phyloP scores from a whole-genome alignment of 2,797 vertebrate species.

The Centropyge bicolor region DNA sequence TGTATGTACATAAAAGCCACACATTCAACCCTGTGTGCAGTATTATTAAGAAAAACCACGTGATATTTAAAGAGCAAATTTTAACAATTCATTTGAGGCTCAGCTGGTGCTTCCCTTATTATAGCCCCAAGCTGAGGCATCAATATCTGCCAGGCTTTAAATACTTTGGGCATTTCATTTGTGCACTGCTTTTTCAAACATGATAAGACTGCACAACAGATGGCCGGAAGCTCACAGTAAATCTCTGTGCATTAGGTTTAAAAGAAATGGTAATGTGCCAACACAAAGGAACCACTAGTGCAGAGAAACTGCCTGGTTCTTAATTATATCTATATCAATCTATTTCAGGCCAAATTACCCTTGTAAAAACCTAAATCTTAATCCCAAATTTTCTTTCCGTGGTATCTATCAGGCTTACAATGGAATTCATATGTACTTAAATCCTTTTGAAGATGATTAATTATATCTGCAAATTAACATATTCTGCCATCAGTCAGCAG shows the following conservation, averaged over 20 bases:
- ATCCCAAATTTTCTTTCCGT: conserved; percentile 37
- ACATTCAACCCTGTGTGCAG: conserved; percentile 8
- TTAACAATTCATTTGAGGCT: conserved; percentile 45
- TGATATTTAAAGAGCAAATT: conserved; percentile 35
- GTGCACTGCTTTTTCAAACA: conserved; percentile 52
- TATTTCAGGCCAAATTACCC: conserved; percentile 37
- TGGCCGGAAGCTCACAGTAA: conserved; percentile 50
- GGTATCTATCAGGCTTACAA: conserved; percentile 14
- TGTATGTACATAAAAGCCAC: conserved; percentile 8
- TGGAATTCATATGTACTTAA: conserved; percentile 32
- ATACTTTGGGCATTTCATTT: conserved; percentile 50
- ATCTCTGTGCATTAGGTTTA: conserved; percentile 61
- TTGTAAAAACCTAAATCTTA: conserved; percentile 42
- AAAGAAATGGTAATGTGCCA: conserved; percentile 54
- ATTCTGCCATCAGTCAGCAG: conserved; percentile 26
- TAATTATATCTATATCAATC: conserved; percentile 42
- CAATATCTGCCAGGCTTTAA: conserved; percentile 52
- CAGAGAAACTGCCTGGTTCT: conserved; percentile 35
- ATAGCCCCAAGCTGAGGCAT: conserved; percentile 39
- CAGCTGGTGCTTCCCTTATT: conserved; percentile 55
- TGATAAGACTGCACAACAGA: conserved; percentile 57
- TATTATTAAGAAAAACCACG: conserved; percentile 18
- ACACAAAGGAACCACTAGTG: conserved; percentile 22
- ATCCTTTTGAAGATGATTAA: conserved; percentile 32
- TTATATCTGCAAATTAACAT: conserved; percentile 33